Conservation (phyloP, 2,113 vertebrate species). For the Siphamia tubifer region DNA sequence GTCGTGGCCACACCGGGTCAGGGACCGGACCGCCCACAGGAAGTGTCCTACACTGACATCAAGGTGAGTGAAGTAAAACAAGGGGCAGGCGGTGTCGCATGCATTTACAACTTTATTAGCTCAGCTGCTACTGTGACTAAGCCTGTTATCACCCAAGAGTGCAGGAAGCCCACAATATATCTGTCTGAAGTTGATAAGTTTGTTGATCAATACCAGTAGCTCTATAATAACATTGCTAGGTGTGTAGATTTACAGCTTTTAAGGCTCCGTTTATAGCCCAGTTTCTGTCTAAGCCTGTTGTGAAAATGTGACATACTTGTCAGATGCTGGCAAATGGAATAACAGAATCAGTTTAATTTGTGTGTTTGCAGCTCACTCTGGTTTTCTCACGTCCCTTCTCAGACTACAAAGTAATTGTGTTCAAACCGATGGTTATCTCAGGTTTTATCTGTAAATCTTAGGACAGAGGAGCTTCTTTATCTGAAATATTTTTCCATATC, state of each 20-base stretch:
- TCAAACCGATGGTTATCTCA: background rate
- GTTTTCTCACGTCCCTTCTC: background rate
- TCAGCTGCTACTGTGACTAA: background rate
- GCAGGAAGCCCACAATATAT: background rate
- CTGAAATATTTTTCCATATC: background rate
- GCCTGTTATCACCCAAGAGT: background rate
- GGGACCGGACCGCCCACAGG: conserved; percentile 90
- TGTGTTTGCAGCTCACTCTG: background rate
- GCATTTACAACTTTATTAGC: background rate
- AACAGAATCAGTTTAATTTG: background rate
- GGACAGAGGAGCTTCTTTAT: background rate
- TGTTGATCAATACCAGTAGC: background rate
- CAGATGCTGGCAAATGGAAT: background rate
- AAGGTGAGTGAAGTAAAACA: conserved; percentile 75
- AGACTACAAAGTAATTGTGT: background rate
- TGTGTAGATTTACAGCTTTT: background rate
- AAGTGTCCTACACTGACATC: conserved; percentile 93
- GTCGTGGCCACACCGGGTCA: conserved; percentile 92
- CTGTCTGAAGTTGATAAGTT: background rate
- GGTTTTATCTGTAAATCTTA: background rate
- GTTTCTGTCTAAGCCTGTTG: conserved; percentile 1
- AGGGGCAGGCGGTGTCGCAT: background rate
- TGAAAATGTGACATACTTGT: conserved; percentile 14
- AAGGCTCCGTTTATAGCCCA: background rate
- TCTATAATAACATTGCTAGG: background rate